phyloP scores from a whole-genome alignment of 2,888 invertebrate genomes.

The Orchestes rusci region DNA sequence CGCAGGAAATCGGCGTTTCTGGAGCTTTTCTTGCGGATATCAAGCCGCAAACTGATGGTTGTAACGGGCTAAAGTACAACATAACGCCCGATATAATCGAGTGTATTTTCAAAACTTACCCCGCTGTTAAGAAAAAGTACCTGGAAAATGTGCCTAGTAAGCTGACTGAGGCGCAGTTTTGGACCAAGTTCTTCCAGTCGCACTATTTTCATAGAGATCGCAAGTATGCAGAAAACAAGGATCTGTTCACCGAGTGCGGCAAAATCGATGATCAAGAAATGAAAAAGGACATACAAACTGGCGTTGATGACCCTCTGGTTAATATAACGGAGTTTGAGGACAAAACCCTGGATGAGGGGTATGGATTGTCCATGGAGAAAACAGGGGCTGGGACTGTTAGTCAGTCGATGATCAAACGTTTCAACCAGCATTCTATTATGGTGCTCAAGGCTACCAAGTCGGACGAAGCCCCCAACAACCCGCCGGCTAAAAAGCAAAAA shows the following conservation, averaged over 20 bases:
- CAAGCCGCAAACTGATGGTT: slow-evolving; percentile 94
- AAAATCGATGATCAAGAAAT: slow-evolving; percentile 85
- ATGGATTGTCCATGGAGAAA: slow-evolving; percentile 49
- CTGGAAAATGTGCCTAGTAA: slow-evolving; percentile 92
- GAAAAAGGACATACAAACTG: slow-evolving; percentile 68
- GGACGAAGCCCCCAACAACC: slow-evolving; percentile 38
- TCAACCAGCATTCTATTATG: slow-evolving; percentile 98
- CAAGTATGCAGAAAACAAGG: slow-evolving; percentile 83
- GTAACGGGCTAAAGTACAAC: slow-evolving; percentile 95
- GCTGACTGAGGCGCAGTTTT: slow-evolving; percentile 94
- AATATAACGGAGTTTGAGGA: slow-evolving; percentile 80
- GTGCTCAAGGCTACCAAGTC: slow-evolving; percentile 49
- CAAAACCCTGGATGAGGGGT: slow-evolving; percentile 58
- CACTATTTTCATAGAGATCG: slow-evolving; percentile 96
- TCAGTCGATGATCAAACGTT: slow-evolving; percentile 88
- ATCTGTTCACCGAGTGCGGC: slow-evolving; percentile 96
- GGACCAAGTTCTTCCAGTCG: slow-evolving; percentile 99
- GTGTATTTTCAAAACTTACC: slow-evolving; percentile 98
- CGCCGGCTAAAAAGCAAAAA: slow-evolving; percentile 50
- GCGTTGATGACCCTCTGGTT: slow-evolving; percentile 73
- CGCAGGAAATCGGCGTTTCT: slow-evolving; percentile 80
- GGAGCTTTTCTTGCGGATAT: slow-evolving; percentile 84
- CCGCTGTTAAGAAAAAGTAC: slow-evolving; percentile 95
- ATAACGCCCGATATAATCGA: slow-evolving; percentile 95
- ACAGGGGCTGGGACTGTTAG: slow-evolving; percentile 60